Percentiles rank a stretch among this genome's conserved stretches.
Evolutionary conservation across 64 coral and sea anemone genomes (phyloP).

Genomic region (Orbicella faveolata): DNA sequence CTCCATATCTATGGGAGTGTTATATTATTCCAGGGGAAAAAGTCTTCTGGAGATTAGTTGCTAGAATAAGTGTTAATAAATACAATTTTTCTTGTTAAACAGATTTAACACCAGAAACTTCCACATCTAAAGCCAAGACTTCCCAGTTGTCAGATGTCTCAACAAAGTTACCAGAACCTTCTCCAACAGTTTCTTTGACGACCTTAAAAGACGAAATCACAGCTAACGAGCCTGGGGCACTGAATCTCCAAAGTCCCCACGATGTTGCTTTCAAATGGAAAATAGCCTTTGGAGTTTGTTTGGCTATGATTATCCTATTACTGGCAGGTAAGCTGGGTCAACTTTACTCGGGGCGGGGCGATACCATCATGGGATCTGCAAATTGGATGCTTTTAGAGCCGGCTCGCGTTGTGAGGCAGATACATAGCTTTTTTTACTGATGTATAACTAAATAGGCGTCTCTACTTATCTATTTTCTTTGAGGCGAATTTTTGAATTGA

Average conservation of each 20-base stretch:
- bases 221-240: not conserved
- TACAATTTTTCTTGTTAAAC: not conserved
- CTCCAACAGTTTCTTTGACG: not conserved
- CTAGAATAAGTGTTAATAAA: not conserved
- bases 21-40: too few species aligned
- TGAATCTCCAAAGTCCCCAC: not conserved
- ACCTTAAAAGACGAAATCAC: not conserved
- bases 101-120: not conserved
- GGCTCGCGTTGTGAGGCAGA: too few species aligned
- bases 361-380: too few species aligned
- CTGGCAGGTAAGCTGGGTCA: not conserved
- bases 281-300: constrained; percentile 9
- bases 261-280: constrained; percentile 25
- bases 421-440: too few species aligned
- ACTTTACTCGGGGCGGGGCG: too few species aligned
- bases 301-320: not conserved
- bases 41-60: too few species aligned
- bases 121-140: not conserved
- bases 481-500: too few species aligned
- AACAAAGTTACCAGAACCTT: not conserved
- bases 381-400: too few species aligned
- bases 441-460: too few species aligned
- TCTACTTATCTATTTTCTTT: too few species aligned
- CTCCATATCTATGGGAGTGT: too few species aligned
- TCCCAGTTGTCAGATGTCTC: not conserved